These are phyloP conservation scores for Silurus glanis DNA, from an alignment of 2,113 vertebrate genomes.

Conservation along the genomic window DNA sequence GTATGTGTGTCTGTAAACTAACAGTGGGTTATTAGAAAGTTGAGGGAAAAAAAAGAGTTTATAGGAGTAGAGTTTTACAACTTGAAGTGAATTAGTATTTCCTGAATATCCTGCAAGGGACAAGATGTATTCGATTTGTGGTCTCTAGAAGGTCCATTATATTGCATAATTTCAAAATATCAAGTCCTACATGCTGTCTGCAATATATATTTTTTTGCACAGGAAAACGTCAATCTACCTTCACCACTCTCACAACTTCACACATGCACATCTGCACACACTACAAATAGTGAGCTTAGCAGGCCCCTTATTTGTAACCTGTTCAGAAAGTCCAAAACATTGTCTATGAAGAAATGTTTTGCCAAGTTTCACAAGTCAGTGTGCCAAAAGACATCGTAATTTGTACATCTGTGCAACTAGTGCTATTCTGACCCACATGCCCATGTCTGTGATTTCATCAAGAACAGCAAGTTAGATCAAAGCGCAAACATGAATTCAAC, in stretches of 20 bases:
- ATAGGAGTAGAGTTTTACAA: not conserved
- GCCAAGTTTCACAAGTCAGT: not conserved
- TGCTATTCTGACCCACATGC: too few species aligned
- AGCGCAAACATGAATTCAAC: too few species aligned
- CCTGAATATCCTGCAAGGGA: not conserved
- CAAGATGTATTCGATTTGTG: not conserved
- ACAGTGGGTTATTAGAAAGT: slow-evolving; percentile 23
- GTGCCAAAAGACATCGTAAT: too few species aligned
- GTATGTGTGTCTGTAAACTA: slow-evolving; percentile 43
- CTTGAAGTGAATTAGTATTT: not conserved
- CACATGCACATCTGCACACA: not conserved
- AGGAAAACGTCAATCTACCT: not conserved
- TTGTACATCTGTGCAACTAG: too few species aligned
- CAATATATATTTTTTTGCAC: not conserved
- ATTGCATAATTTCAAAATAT: not conserved
- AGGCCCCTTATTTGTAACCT: not conserved
- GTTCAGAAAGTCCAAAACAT: not conserved
- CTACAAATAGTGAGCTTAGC: not conserved
- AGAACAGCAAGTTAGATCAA: too few species aligned
- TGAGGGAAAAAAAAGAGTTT: not conserved
- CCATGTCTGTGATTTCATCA: too few species aligned
- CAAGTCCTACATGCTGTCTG: not conserved
- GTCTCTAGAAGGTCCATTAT: not conserved
- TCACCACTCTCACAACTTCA: not conserved
- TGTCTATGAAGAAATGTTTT: not conserved